Conservation (phyloP, 2,888 invertebrate genomes). For the Alsophila aescularia region DNA sequence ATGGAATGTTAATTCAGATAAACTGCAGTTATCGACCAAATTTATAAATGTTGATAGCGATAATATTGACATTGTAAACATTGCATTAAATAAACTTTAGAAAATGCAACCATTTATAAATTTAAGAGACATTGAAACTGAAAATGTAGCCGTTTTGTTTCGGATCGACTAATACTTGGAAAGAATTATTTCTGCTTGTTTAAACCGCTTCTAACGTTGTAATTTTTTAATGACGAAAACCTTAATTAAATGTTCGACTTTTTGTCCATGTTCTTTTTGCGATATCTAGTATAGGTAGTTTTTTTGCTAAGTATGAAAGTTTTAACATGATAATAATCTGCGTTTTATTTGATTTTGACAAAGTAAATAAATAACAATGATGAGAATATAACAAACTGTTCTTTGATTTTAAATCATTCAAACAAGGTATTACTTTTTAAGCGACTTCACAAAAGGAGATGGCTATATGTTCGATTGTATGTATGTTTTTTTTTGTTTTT, state of each 20-base stretch:
- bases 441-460: too few species aligned
- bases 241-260: conserved; percentile 18
- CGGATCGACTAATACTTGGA: conserved; percentile 17
- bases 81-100: conserved; percentile 7
- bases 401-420: too few species aligned
- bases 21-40: not conserved
- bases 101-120: conserved; percentile 3
- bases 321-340: too few species aligned
- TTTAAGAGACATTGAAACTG: conserved; percentile 18
- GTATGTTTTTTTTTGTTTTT: too few species aligned
- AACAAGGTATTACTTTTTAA: too few species aligned
- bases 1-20: conserved; percentile 13
- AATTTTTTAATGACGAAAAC: conserved; percentile 28
- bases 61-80: conserved; percentile 12
- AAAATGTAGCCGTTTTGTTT: conserved; percentile 23
- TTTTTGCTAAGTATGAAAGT: too few species aligned
- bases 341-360: too few species aligned
- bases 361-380: too few species aligned
- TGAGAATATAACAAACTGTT: too few species aligned
- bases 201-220: conserved; percentile 29
- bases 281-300: too few species aligned
- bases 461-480: too few species aligned
- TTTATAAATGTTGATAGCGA: conserved; percentile 6
- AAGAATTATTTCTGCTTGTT: conserved; percentile 27
- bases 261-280: too few species aligned